Percentiles rank a stretch among this genome's conserved stretches.
Conservation (phyloP, 2,888 invertebrate genomes). For the Xanthia icteritia region DNA sequence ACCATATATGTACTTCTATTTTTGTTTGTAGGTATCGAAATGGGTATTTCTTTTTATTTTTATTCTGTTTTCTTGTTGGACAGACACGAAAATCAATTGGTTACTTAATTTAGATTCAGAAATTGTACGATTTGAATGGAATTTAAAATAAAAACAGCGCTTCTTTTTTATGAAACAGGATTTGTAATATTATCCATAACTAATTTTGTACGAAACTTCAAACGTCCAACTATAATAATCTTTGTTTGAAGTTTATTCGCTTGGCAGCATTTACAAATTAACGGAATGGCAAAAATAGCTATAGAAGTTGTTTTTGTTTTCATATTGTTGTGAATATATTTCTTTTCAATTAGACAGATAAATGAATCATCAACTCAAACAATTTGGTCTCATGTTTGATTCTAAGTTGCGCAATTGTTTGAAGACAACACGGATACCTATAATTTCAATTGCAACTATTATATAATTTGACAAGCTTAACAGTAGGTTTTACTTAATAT, state of each 20-base stretch:
- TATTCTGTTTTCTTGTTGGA: not conserved
- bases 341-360: no score
- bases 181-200: constrained; percentile 33
- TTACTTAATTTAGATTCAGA: not conserved
- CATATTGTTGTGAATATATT: not conserved
- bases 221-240: constrained; percentile 18
- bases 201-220: constrained; percentile 44
- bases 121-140: not conserved
- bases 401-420: not conserved
- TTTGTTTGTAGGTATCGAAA: not conserved
- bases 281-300: constrained; percentile 13
- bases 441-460: no score
- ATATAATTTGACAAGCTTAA: no score
- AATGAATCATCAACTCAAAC: not conserved
- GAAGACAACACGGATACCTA: not conserved
- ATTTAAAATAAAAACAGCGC: constrained; percentile 24
- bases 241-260: constrained; percentile 46
- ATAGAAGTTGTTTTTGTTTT: not conserved
- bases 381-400: not conserved
- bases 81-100: not conserved
- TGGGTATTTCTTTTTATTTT: no score
- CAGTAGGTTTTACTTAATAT: not conserved
- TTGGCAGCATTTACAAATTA: constrained; percentile 44
- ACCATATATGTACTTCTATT: no score
- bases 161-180: constrained; percentile 22